Conservation (phyloP, 1,140 invertebrate species). For the Chrysomallon squamiferum region DNA sequence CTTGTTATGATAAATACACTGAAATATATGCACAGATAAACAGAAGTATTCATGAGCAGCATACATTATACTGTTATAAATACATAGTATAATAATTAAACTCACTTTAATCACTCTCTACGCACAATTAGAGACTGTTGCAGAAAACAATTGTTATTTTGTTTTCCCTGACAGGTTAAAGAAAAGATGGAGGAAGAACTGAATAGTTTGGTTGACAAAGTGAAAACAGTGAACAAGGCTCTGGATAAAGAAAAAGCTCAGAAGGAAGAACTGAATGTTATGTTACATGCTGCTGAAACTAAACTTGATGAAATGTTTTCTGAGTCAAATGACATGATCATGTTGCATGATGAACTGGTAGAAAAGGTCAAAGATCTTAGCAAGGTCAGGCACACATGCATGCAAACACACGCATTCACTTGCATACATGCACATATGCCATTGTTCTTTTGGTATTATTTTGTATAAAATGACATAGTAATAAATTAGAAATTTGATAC, state of each 20-base stretch:
- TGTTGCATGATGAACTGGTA: conserved; percentile 35
- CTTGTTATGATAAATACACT: too few relatives aligned
- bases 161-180: background rate
- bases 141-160: background rate
- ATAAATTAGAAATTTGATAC: too few relatives aligned
- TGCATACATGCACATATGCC: background rate
- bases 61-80: too few relatives aligned
- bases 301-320: conserved; percentile 27
- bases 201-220: conserved; percentile 22
- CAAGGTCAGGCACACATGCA: conserved; percentile 15
- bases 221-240: conserved; percentile 24
- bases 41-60: too few relatives aligned
- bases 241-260: conserved; percentile 19
- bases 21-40: too few relatives aligned
- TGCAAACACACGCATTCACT: too few relatives aligned
- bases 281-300: conserved; percentile 6
- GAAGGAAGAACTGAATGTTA: conserved; percentile 14
- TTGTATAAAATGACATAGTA: too few relatives aligned
- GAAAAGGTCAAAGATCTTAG: conserved; percentile 21
- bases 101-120: too few relatives aligned
- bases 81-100: too few relatives aligned
- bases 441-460: too few relatives aligned
- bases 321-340: conserved; percentile 40
- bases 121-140: too few relatives aligned
- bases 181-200: conserved; percentile 1